Evolutionary conservation across 2,888 invertebrate species (phyloP).

Genomic region (Tetragonula carbonaria): DNA sequence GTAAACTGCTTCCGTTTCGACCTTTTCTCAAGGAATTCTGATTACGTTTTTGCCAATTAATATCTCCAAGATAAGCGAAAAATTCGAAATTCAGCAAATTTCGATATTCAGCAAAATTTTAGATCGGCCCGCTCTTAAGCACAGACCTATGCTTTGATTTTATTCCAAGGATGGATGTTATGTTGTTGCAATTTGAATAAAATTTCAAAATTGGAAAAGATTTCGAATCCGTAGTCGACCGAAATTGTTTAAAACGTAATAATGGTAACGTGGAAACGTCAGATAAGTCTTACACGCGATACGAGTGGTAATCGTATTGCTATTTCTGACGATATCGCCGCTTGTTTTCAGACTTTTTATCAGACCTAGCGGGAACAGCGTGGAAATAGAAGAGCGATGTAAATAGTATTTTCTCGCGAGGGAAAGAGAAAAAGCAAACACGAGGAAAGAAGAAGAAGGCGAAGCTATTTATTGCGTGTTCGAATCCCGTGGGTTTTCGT

Average conservation of each 20-base stretch:
- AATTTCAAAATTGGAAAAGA: neutral
- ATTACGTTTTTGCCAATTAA: neutral
- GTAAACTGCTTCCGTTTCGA: conserved; percentile 20
- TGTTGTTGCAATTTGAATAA: neutral
- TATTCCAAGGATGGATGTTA: neutral
- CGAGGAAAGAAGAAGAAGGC: neutral
- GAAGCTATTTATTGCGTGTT: conserved; percentile 49
- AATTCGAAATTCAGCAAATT: neutral
- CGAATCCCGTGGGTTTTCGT: conserved; percentile 20
- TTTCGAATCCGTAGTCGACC: neutral
- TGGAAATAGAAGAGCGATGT: neutral
- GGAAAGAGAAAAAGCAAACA: neutral
- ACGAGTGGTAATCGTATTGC: neutral
- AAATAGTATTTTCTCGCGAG: conserved; percentile 34
- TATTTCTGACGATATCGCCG: neutral
- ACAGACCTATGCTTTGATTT: neutral
- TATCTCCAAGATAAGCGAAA: neutral
- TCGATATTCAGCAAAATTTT: neutral
- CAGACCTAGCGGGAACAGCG: neutral
- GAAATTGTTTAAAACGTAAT: neutral
- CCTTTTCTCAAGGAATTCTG: neutral
- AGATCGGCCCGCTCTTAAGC: neutral
- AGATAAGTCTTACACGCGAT: neutral
- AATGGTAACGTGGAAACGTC: neutral
- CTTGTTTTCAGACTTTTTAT: neutral